These are phyloP conservation scores for Drosophila mercatorum DNA, from an alignment of 2,888 invertebrate genomes.

Conservation along the genomic window DNA sequence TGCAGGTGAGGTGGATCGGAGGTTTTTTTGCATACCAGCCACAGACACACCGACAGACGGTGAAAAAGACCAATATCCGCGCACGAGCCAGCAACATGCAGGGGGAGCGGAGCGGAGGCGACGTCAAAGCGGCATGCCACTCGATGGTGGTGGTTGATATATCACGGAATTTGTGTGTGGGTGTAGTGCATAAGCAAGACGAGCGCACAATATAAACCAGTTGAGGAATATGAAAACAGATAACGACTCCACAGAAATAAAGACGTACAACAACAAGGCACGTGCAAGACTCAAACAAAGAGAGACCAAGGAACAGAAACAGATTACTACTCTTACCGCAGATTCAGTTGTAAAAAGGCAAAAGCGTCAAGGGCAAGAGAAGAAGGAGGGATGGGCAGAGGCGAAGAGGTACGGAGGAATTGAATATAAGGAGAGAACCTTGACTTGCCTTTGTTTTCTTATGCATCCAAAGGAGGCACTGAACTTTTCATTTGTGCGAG, in stretches of 20 bases:
- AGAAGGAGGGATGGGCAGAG: not conserved
- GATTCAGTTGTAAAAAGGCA: slow-evolving; percentile 34
- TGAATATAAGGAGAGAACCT: slow-evolving; percentile 54
- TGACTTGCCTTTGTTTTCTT: slow-evolving; percentile 69
- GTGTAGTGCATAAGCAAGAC: slow-evolving; percentile 66
- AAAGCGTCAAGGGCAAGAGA: slow-evolving; percentile 12
- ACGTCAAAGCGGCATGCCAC: slow-evolving; percentile 56
- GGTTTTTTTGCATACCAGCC: slow-evolving; percentile 62
- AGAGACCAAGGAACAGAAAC: slow-evolving; percentile 5
- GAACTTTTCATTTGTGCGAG: slow-evolving; percentile 59
- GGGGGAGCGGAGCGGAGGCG: not conserved
- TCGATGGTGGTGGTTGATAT: slow-evolving; percentile 76
- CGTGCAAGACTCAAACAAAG: slow-evolving; percentile 46
- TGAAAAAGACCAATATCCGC: slow-evolving; percentile 14
- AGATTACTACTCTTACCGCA: slow-evolving; percentile 40
- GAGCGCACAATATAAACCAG: slow-evolving; percentile 73
- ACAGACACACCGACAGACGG: slow-evolving; percentile 7
- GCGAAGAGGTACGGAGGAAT: slow-evolving; percentile 9
- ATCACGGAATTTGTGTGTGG: slow-evolving; percentile 80
- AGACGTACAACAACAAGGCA: slow-evolving; percentile 74
- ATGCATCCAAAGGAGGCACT: slow-evolving; percentile 56
- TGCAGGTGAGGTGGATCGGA: not conserved
- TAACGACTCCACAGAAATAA: slow-evolving; percentile 72
- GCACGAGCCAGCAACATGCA: slow-evolving; percentile 10
- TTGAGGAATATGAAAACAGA: slow-evolving; percentile 80